These are phyloP conservation scores for Cyprinodon diabolis DNA, from an alignment of 2,797 vertebrate species.

Conservation along the genomic window DNA sequence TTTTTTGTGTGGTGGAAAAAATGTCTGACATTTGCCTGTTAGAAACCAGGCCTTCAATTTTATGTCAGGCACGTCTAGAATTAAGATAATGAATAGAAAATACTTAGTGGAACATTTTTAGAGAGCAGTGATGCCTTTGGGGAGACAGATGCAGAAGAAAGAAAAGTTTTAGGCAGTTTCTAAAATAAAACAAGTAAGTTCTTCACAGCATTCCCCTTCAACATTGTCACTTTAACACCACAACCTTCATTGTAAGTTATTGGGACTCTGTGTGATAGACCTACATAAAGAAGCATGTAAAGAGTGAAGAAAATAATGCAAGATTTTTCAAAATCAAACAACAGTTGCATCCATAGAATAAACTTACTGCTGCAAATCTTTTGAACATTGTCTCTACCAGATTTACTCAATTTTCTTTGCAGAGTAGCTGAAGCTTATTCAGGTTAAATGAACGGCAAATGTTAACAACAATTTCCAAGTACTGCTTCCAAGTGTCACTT, in stretches of 20 bases:
- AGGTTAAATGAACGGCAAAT: neutral
- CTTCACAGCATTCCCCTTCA: neutral
- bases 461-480: too few species aligned
- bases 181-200: constrained; percentile 12
- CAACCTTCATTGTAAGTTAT: neutral
- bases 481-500: too few species aligned
- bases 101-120: constrained; percentile 23
- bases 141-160: constrained; percentile 17
- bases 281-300: neutral
- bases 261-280: neutral
- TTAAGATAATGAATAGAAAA: constrained; percentile 52
- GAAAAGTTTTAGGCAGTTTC: constrained; percentile 7
- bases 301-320: too few species aligned
- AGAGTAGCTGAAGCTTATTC: neutral
- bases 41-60: constrained; percentile 58
- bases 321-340: neutral
- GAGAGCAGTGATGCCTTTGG: constrained; percentile 22
- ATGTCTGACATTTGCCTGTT: constrained; percentile 63
- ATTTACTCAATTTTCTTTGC: neutral
- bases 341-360: neutral
- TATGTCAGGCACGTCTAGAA: constrained; percentile 67
- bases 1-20: constrained; percentile 40
- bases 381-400: too few species aligned
- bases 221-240: neutral
- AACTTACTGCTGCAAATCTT: neutral